Evolutionary conservation across 2,888 invertebrate species (phyloP), one percentile per base, ranked within the genome.

Genomic region (Hirtodrosophila trivittata): DNA sequence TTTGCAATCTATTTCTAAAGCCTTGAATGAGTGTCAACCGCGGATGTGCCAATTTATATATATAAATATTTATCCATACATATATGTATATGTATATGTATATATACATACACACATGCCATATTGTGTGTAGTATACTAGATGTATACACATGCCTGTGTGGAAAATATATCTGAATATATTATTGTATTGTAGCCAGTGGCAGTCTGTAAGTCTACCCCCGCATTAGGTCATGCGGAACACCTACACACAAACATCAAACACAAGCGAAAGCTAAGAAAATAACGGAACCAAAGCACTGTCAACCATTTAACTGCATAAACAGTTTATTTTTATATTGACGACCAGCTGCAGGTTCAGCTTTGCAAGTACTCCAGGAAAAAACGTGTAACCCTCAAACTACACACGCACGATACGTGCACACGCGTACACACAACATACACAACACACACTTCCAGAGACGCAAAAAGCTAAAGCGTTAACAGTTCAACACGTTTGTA

Each of bases 251-350:
- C 2, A 7, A 28, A n/a, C 9, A n/a, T 9, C 7, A 28, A 5
- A n/a, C n/a, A 7, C 28, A 28, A 1, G 12, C 43, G 42, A 33
- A 39, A 37, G 56, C 70, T 28, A 70, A 55, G 55, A 18, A 55
- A 72, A 37, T 39, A 59, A 66, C 21, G 66, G 21, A 1, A 9
- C 13, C 16, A 30, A 33, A 33, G 52, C 28, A 33, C 59, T 54
- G 28, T 28, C 58, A 35, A 43, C 12, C 42, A 43, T 46, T 62
- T 67, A 78, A 77, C 72, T 82, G 80, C 83, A 85, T 77, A 66
- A 82, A 78, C 75, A 82, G 86, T 85, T 85, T 77, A 82, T 80
- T 80, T 85, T 65, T 77, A 45, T 71, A 59, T 49, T 37, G 16
- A 35, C 33, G 46, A 54, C 37, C 60, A 84, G 81, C 70, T 84